These are phyloP conservation scores for Amazona vittata DNA, from an alignment of 2,113 vertebrate genomes.

Conservation along the genomic window DNA sequence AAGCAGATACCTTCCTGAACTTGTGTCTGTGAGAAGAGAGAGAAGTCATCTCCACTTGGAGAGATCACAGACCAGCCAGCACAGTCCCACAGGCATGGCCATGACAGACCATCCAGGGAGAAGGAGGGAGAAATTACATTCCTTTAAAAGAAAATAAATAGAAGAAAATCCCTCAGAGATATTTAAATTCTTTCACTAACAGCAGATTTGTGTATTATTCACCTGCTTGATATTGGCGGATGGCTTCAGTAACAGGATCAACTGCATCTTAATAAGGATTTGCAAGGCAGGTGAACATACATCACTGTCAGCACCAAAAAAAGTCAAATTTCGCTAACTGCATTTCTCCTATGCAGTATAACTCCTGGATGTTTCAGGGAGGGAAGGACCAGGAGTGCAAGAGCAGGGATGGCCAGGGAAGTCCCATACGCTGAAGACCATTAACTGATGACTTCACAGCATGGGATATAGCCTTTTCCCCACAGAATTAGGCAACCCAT, in stretches of 20 bases:
- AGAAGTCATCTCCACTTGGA: not conserved
- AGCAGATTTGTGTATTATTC: not conserved
- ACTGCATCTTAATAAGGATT: not conserved
- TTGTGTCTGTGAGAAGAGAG: not conserved
- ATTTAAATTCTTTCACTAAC: not conserved
- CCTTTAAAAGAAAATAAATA: not conserved
- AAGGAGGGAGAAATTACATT: not conserved
- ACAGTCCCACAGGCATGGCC: not conserved
- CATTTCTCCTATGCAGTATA: fast-evolving
- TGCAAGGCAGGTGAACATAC: not conserved
- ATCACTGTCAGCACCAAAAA: not conserved
- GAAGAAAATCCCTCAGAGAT: not conserved
- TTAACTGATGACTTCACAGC: not conserved
- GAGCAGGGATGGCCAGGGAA: not conserved
- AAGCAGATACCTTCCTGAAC: not conserved
- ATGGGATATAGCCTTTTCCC: fast-evolving
- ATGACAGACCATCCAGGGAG: not conserved
- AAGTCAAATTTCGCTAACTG: fast-evolving
- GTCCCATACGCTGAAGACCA: not conserved
- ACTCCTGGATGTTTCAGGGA: fast-evolving
- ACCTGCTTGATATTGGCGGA: not conserved
- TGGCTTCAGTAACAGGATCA: not conserved
- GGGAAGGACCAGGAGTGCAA: not conserved
- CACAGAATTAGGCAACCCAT: not conserved
- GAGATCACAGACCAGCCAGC: not conserved